These are phyloP conservation scores for Apodemus agrarius DNA, from an alignment of 2,797 vertebrate species.

Conservation along the genomic window DNA sequence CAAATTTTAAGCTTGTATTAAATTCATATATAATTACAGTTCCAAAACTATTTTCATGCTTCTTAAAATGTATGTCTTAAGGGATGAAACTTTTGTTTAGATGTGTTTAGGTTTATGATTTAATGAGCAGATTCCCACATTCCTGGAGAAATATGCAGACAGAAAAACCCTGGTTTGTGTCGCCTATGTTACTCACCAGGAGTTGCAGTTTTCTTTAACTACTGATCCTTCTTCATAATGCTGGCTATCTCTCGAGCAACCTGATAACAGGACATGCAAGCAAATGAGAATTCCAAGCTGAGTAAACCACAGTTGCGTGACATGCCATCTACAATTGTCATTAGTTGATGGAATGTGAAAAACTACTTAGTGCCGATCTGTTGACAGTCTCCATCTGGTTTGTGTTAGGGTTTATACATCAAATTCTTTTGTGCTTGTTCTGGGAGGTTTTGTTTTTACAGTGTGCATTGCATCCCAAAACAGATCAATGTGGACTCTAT, in stretches of 20 bases:
- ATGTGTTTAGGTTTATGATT: not conserved
- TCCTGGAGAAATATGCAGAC: not conserved
- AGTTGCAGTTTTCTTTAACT: constrained; percentile 89
- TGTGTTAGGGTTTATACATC: not conserved
- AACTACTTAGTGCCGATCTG: constrained; percentile 15
- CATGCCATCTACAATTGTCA: not conserved
- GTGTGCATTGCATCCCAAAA: constrained; percentile 6
- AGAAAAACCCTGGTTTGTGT: constrained; percentile 46
- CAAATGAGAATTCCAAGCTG: constrained; percentile 54
- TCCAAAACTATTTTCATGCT: not conserved
- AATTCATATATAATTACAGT: not conserved
- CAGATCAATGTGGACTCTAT: not conserved
- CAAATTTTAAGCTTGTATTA: not conserved
- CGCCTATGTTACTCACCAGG: constrained; percentile 85
- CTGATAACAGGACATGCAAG: constrained; percentile 83
- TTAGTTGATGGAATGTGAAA: not conserved
- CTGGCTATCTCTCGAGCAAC: constrained; percentile 86
- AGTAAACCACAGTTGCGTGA: constrained; percentile 45
- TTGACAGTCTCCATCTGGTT: not conserved
- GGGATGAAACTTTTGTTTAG: not conserved
- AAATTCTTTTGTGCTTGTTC: constrained; percentile 10
- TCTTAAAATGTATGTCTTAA: not conserved
- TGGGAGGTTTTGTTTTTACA: constrained; percentile 30
- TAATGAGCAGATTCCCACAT: not conserved
- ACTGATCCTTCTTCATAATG: constrained; percentile 85